Evolutionary conservation across 2,888 invertebrate species (phyloP), one percentile per base, ranked within the genome.

Genomic region (Yponomeuta sedellus): DNA sequence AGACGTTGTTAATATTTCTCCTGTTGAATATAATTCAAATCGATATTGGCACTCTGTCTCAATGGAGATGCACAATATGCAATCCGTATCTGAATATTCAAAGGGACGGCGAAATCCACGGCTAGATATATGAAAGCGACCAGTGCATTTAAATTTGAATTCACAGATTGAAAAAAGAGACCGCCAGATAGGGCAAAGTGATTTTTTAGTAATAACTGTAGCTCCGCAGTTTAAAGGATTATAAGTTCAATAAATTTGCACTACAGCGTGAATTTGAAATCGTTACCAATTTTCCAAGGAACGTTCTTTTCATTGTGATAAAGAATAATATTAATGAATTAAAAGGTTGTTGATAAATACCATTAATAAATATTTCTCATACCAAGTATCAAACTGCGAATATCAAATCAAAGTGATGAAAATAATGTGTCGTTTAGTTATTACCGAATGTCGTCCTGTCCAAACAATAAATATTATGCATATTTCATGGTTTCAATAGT

Each of bases 21-120:
- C 10, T 25, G 20, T 59, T 20, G 1, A 12, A 59, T 25, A 12
- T 22, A 20, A 25, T 59, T 12, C 59, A 59, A 59, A 59, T 59
- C 59, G 59, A 59, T 59, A 61, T 61, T 52, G 44, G 44, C 44
- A 0, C 44, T 52, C 28, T 34, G 61, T 34, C 61, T 61, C 61
- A 34, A 61, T 28, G 61, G 59, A 28, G 28, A 28, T 8, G 61
- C 61, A 61, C 61, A 61, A 61, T 61, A 61, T 61, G 61, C 22
- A 61, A 34, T 61, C 61, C 61, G 12, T 25, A 59, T 25, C 61
- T 61, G 61, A 11, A 61, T 61, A 61, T 61, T 61, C 61, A 28
- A 61, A 25, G 25, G 22, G 25, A 11, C 59, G 11, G 61, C 28
- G 34, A 28, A 28, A 61, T 28, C 34, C 11, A 16, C 12, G 8